A percentile compares a stretch with the other conserved stretches of the same genome.
These are phyloP conservation scores for Dendroctonus valens DNA, from an alignment of 1,140 invertebrate genomes.

Conservation along the genomic window DNA sequence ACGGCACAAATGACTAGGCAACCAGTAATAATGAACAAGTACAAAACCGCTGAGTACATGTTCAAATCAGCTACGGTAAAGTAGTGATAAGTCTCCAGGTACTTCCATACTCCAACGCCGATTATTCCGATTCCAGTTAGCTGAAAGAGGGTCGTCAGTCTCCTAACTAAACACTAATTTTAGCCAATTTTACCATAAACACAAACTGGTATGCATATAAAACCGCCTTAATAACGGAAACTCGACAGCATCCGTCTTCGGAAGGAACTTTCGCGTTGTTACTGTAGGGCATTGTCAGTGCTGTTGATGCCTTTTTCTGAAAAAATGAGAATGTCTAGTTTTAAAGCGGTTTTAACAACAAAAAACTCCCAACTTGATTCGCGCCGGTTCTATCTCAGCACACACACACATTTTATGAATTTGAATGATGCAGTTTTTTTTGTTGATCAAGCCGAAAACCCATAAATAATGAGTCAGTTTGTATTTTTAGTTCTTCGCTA, in stretches of 20 bases:
- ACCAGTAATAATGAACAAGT: conserved; percentile 35
- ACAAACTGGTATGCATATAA: conserved; percentile 37
- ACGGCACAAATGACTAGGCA: conserved; percentile 38
- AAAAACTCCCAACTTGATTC: no score
- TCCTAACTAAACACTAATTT: neutral
- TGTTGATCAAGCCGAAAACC: neutral
- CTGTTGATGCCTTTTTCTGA: no score
- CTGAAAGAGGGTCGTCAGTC: conserved; percentile 19
- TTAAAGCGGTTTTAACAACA: no score
- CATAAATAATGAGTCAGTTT: neutral
- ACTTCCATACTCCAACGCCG: conserved; percentile 34
- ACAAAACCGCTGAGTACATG: conserved; percentile 31
- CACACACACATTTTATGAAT: neutral
- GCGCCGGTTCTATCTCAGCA: no score
- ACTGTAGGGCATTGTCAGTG: no score
- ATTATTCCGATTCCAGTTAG: conserved; percentile 36
- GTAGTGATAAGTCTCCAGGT: conserved; percentile 33
- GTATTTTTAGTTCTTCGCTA: no score
- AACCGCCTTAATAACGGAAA: conserved; percentile 27
- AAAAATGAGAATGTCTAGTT: no score
- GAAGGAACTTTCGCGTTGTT: conserved; percentile 17
- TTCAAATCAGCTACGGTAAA: conserved; percentile 27
- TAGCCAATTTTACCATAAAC: conserved; percentile 28
- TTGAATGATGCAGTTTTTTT: neutral
- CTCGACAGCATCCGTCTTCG: conserved; percentile 30